phyloP scores from a whole-genome alignment of 2,113 vertebrate species.

The Collichthys lucidus region DNA sequence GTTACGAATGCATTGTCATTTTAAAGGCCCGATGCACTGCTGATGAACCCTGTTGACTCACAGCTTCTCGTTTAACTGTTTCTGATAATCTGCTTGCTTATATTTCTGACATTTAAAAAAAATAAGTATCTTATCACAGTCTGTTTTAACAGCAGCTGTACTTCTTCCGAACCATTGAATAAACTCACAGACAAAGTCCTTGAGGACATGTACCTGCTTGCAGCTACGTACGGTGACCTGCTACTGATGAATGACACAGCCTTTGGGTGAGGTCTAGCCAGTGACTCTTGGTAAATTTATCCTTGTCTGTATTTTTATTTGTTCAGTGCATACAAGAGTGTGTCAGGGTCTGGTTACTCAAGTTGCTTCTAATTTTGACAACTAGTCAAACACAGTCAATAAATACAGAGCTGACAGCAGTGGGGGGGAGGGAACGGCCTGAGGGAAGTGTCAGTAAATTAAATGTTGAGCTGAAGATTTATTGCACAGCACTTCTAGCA shows the following conservation, averaged over 20 bases:
- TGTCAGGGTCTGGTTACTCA: background rate
- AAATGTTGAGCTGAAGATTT: constrained; percentile 3
- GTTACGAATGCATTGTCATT: background rate
- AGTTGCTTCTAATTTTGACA: background rate
- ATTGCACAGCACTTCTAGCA: background rate
- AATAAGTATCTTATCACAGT: background rate
- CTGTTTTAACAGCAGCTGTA: background rate
- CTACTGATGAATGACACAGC: background rate
- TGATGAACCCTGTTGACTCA: background rate
- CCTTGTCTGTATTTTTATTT: background rate
- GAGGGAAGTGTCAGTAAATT: background rate
- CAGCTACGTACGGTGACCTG: background rate
- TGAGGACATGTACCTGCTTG: constrained; percentile 18
- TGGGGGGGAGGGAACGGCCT: background rate
- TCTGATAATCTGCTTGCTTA: background rate
- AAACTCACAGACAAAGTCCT: background rate
- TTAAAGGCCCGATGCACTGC: background rate
- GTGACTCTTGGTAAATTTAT: background rate
- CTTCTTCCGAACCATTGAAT: background rate
- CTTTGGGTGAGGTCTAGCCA: background rate
- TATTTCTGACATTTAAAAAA: background rate
- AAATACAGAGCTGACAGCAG: constrained; percentile 3
- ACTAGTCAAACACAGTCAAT: background rate
- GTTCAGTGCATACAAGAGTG: background rate
- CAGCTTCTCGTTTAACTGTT: background rate